Evolutionary conservation across 2,113 vertebrate species (phyloP), one percentile per base, ranked within the genome.

Genomic region (Rhagologus leucostigma): DNA sequence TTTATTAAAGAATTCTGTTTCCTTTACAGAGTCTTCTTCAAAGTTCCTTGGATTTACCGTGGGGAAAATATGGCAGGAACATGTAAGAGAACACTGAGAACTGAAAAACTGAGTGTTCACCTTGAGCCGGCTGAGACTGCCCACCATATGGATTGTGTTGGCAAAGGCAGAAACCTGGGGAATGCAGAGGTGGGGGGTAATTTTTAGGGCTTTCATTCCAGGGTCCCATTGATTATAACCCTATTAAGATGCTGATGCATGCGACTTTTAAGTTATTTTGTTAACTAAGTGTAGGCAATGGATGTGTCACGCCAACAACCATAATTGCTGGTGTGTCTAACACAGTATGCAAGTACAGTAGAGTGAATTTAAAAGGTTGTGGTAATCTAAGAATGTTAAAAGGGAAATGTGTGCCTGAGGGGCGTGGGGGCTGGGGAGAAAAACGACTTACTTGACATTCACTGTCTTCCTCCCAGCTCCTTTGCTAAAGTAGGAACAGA

Each of bases 401-500:
- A 96, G 89, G 90, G 90, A 88, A 95, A 86, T 73, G 95, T 90
- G 84, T 95, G 93, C 75, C 80, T 62, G 69, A 81, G 70, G 60
- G 88, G 71, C 21, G 64, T 77, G 87, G 94, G 91, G 94, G 93
- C 3, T 92, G 94, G 96, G 96, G 87, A 90, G 91, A 95, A 90
- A 95, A 97, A 96, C 63, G 74, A 96, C 93, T 95, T 89, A 94
- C 84, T 95, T 93, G 96, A 97, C 94, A 95, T 97, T 97, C 96
- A 82, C 91, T 87, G 78, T 96, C 97, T 97, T 96, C 96, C 96
- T 97, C 95, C 90, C 92, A 88, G 95, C 96, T 97, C 87, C 97
- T 97, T 95, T 71, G 96, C 97, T 97, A 97, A 98, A 98, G 92
- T 90, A 97, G 97, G 97, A 98, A 95, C 97, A 97, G 97, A 95